Evolutionary conservation across 2,797 vertebrate species (phyloP), one percentile per base, ranked within the genome.

Genomic region (Syngnathus rostellatus): DNA sequence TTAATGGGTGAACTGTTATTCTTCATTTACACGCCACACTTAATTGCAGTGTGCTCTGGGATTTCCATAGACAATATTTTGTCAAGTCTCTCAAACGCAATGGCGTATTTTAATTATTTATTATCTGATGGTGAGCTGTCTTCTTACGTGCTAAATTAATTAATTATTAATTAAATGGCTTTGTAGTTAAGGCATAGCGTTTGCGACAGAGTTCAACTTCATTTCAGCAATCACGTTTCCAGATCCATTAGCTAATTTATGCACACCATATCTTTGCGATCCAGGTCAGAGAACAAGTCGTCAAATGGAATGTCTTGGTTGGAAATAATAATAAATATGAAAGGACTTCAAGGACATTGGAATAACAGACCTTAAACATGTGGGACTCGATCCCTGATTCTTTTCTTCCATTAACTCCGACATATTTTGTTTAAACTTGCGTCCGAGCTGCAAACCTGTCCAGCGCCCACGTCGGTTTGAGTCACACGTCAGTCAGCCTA

Each of bases 401-500:
- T 83, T 88, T 88, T 79, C 81, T 78, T 78, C 77, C 72, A 84
- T 85, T 71, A 82, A 84, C 83, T 66, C 78, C 81, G 78, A 84
- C 86, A 68, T 71, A 75, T 73, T 76, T 77, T 81, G 75, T 81
- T 84, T 75, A 84, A 82, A 86, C 77, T 81, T 73, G 71, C 85
- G 84, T 87, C 83, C 85, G 65, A 78, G 78, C 68, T 68, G 73
- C 61, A 74, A 19, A 40, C 14, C 37, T 40, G 67, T 50, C 65
- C 75, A 74, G 73, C 77, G 8, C 8, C 14, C 23, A n/a, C 39
- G 54, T 74, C 43, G 68, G 69, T 83, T 84, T 81, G 68, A 86
- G 85, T 86, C 85, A 85, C 79, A 83, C 65, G 82, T 84, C 86
- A 85, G 75, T 87, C 85, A 83, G 78, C 77, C 80, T 83, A 74